A percentile compares a stretch with the other conserved stretches of the same genome.
phyloP scores from a whole-genome alignment of 2,113 vertebrate genomes.

The Fukomys damarensis region DNA sequence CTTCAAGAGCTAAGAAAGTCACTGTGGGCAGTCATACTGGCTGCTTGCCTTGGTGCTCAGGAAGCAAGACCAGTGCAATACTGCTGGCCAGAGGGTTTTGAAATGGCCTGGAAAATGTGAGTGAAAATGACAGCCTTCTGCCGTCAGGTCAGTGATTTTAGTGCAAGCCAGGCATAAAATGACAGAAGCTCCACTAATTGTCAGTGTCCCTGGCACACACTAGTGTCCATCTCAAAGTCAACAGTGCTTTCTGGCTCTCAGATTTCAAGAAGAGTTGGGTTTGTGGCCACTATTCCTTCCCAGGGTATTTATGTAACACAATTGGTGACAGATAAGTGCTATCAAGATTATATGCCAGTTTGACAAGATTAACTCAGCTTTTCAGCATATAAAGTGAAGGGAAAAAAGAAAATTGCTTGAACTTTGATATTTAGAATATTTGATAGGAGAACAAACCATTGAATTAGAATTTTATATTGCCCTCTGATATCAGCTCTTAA shows the following conservation, averaged over 20 bases:
- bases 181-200: conserved; percentile 39
- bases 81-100: conserved; percentile 38
- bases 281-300: neutral
- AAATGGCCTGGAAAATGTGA: neutral
- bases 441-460: neutral
- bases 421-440: neutral
- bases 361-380: neutral
- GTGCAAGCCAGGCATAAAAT: conserved; percentile 26
- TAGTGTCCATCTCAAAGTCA: conserved; percentile 48
- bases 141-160: conserved; percentile 61
- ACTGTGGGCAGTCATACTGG: neutral
- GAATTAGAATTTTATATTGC: neutral
- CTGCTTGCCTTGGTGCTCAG: neutral
- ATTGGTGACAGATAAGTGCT: neutral
- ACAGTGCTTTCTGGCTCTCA: neutral
- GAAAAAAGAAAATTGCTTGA: neutral
- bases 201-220: conserved; percentile 48
- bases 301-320: neutral
- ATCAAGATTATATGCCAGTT: neutral
- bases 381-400: conserved; percentile 13
- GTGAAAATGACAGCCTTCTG: conserved; percentile 43
- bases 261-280: conserved; percentile 5
- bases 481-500: neutral
- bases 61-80: neutral
- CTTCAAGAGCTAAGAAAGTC: neutral